Percentiles rank a stretch among this genome's conserved stretches.
These are phyloP conservation scores for Drosophila repletoides DNA, from an alignment of 1,140 invertebrate species.

Conservation along the genomic window DNA sequence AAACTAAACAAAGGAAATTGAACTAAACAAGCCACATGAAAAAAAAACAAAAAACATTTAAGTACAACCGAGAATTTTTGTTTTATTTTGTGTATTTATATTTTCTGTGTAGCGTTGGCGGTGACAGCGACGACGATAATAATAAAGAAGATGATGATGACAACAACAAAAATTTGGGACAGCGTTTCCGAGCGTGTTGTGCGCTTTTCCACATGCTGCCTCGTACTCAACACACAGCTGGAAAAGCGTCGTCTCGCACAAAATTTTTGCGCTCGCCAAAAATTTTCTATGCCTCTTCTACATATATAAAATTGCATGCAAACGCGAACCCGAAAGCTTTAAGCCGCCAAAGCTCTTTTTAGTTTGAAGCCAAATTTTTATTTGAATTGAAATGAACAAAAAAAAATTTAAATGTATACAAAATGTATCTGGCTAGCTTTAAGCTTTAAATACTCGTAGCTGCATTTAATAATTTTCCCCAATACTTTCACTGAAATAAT, in stretches of 20 bases:
- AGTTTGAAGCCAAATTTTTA: too few relatives aligned
- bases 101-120: constrained; percentile 21
- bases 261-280: constrained; percentile 40
- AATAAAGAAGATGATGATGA: constrained; percentile 5
- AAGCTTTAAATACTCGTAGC: background rate
- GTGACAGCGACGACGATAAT: constrained; percentile 6
- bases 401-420: too few relatives aligned
- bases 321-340: constrained; percentile 31
- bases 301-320: constrained; percentile 32
- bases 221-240: constrained; percentile 77
- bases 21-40: constrained; percentile 9
- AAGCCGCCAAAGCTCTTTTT: constrained; percentile 19
- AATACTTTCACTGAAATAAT: constrained; percentile 24
- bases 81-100: constrained; percentile 3
- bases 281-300: constrained; percentile 14
- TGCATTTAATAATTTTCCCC: background rate
- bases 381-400: too few relatives aligned
- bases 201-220: constrained; percentile 74
- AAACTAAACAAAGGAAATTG: background rate
- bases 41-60: background rate
- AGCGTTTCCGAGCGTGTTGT: constrained; percentile 55
- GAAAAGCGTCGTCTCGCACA: constrained; percentile 54
- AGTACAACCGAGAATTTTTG: background rate
- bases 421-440: too few relatives aligned
- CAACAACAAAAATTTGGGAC: constrained; percentile 51